Base-by-base conservation (phyloP, 2,888 invertebrate species). In the Hesperia comma region DNA sequence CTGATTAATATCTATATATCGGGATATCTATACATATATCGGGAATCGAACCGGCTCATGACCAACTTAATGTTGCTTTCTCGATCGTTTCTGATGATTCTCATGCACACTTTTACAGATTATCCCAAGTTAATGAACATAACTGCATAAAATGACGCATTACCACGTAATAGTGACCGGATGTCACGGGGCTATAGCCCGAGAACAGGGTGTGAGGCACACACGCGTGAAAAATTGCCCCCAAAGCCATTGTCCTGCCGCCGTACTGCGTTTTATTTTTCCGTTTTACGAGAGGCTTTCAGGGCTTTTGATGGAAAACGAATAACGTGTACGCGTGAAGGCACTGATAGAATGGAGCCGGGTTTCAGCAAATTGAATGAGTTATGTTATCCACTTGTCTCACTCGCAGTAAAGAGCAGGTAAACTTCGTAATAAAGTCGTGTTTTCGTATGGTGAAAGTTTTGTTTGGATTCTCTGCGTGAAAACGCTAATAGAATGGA, bases 141-240 rank as follows among this genome's bases (percentile, higher is more conserved):
- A 10, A 37, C 37, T 37, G 26, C 5, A 1, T 10, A 46, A 12
- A 19, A 8, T 4, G 49, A 19, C 19, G 49, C 49, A 19, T 6
- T 62, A 51, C 40, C 57, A 49, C 66, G 15, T 15, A 33, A 21
- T 68, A 12, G 21, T 56, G 54, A 26, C 37, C 26, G 37, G 14
- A 62, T n/a, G 49, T 49, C 75, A 61, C 75, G 75, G 75, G 32
- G 68, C 67, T 70, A 76, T 26, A 49, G 14, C 12, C 12, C 33
- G 56, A 54, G 26, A 37, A 14, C 26, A 6, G 51, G 21, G 26
- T 51, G 43, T 57, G 40, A 15, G 33, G 32, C 51, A 37, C 37
- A 43, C 56, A 63, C 60, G 51, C 63, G 55, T 58, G 55, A 68
- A 68, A 66, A 66, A 66, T 66, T 60, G 53, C 60, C 66, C 66